These are phyloP conservation scores for Callosobruchus maculatus DNA, from an alignment of 2,888 invertebrate genomes.

Conservation along the genomic window DNA sequence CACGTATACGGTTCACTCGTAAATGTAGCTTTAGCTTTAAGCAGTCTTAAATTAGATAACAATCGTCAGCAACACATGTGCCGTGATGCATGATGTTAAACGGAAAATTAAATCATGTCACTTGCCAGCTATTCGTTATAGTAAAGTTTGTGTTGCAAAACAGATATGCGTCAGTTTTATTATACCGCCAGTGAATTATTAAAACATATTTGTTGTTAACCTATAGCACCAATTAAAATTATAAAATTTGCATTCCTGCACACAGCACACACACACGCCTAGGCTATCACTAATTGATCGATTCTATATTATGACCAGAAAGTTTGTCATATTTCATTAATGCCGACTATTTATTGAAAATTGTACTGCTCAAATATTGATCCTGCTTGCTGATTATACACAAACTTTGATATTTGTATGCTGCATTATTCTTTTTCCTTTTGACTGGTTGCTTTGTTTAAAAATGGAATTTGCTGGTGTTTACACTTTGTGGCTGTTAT, in stretches of 20 bases:
- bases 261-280: constrained; percentile 7
- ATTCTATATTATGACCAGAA: constrained; percentile 1
- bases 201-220: constrained; percentile 12
- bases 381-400: not conserved
- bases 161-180: constrained; percentile 14
- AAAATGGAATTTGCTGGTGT: not conserved
- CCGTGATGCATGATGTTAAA: not conserved
- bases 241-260: constrained; percentile 12
- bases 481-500: not conserved
- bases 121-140: constrained; percentile 1
- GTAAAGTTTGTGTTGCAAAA: constrained; percentile 12
- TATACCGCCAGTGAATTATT: constrained; percentile 10
- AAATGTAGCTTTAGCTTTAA: no score
- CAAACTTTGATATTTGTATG: not conserved
- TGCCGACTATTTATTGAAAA: not conserved
- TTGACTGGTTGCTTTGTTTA: not conserved
- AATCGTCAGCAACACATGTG: no score
- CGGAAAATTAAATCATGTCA: not conserved
- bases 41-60: no score
- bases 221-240: constrained; percentile 11
- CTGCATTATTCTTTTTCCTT: not conserved
- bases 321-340: not conserved
- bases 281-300: constrained; percentile 8
- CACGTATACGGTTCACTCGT: no score
- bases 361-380: not conserved